A percentile compares a stretch with the other conserved stretches of the same genome.
Conservation (phyloP, 2,888 invertebrate species). For the Spisula solida region DNA sequence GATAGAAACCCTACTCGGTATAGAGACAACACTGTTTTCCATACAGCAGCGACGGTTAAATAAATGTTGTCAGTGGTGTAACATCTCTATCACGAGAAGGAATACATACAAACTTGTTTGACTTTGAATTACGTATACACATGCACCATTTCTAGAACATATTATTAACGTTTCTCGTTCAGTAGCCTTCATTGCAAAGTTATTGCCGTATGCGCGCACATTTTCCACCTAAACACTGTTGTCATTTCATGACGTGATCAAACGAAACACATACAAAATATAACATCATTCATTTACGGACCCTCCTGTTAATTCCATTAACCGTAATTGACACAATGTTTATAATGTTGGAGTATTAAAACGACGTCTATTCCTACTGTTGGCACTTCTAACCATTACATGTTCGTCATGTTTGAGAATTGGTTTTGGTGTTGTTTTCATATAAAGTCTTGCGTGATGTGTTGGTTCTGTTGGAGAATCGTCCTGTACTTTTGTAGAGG, state of each 20-base stretch:
- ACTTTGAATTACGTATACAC: no score
- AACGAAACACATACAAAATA: slow-evolving; percentile 5
- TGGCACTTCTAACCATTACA: slow-evolving; percentile 22
- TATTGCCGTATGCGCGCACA: not conserved
- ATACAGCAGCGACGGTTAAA: no score
- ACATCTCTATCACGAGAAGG: no score
- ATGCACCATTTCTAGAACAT: no score
- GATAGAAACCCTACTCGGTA: no score
- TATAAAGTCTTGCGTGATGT: slow-evolving; percentile 62
- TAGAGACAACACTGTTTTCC: no score
- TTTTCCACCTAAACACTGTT: not conserved
- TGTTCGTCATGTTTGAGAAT: slow-evolving; percentile 66
- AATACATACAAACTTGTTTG: no score
- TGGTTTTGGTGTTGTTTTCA: slow-evolving; percentile 69
- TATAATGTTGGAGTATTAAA: not conserved
- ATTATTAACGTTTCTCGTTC: no score
- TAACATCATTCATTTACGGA: no score
- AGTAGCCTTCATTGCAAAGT: no score
- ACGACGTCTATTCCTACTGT: slow-evolving; percentile 13
- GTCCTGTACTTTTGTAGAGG: slow-evolving; percentile 36
- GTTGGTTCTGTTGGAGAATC: slow-evolving; percentile 45
- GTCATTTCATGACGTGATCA: not conserved
- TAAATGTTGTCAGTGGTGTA: no score
- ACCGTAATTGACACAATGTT: not conserved
- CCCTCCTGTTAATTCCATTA: no score